A percentile compares a stretch with the other conserved stretches of the same genome.
These are phyloP conservation scores for Miltochrista miniata DNA, from an alignment of 2,888 invertebrate species.

Conservation along the genomic window DNA sequence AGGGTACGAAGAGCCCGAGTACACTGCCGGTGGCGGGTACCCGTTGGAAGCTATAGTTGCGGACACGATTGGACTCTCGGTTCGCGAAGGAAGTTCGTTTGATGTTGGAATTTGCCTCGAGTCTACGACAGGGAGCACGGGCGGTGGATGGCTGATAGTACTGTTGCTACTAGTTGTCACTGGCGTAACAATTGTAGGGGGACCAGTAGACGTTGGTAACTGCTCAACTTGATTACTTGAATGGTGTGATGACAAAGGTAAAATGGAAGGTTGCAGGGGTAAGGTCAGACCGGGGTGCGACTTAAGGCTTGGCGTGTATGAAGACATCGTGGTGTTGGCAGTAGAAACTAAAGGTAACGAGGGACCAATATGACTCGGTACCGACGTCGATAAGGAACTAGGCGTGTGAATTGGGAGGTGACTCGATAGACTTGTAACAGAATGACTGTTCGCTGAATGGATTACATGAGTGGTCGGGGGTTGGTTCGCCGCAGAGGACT, in stretches of 20 bases:
- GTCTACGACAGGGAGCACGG: slow-evolving; percentile 64
- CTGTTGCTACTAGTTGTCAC: slow-evolving; percentile 56
- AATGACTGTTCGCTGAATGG: slow-evolving; percentile 68
- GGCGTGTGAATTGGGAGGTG: slow-evolving; percentile 59
- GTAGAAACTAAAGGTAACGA: slow-evolving; percentile 55
- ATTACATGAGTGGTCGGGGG: slow-evolving; percentile 66
- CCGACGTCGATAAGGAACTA: slow-evolving; percentile 53
- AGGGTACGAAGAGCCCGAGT: slow-evolving; percentile 83
- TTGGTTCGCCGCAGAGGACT: slow-evolving; percentile 68
- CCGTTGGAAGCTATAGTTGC: slow-evolving; percentile 87
- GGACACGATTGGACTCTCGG: slow-evolving; percentile 72
- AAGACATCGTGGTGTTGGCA: slow-evolving; percentile 60
- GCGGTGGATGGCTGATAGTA: slow-evolving; percentile 60
- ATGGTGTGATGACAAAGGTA: slow-evolving; percentile 56
- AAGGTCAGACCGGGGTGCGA: slow-evolving; percentile 59
- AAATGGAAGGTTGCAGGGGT: slow-evolving; percentile 49
- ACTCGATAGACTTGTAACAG: slow-evolving; percentile 64
- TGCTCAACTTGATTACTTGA: slow-evolving; percentile 58
- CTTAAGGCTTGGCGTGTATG: slow-evolving; percentile 64
- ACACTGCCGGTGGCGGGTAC: slow-evolving; percentile 87
- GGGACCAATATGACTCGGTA: slow-evolving; percentile 61
- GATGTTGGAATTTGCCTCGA: slow-evolving; percentile 67
- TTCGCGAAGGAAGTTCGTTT: slow-evolving; percentile 76
- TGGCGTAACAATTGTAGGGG: slow-evolving; percentile 53
- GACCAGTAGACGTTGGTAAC: slow-evolving; percentile 47